Percentiles rank a stretch among this genome's conserved stretches.
Conservation (phyloP, 1,140 invertebrate genomes). For the Leguminivora glycinivorella region DNA sequence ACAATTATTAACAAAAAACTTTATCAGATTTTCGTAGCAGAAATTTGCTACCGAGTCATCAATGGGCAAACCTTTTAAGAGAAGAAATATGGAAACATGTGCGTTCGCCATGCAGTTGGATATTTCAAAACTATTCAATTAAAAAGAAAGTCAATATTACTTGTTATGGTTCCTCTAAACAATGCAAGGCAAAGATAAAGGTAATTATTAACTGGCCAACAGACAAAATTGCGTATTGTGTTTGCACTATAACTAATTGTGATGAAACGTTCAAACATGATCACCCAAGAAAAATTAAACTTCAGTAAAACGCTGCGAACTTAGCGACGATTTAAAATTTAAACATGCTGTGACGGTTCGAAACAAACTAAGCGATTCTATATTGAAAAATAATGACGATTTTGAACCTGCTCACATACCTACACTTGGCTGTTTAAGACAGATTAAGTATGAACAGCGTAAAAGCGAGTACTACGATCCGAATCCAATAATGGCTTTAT, state of each 20-base stretch:
- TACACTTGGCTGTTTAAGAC: background rate
- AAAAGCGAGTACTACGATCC: background rate
- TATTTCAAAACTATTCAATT: background rate
- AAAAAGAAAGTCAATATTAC: background rate
- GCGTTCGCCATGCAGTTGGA: background rate
- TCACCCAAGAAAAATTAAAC: background rate
- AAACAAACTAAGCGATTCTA: background rate
- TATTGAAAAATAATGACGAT: background rate
- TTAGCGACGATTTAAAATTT: background rate
- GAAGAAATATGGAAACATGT: conserved; percentile 2
- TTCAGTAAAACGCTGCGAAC: background rate
- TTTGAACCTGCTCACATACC: background rate
- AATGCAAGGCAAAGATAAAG: background rate
- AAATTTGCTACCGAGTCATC: background rate
- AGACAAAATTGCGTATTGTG: background rate
- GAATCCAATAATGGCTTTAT: background rate
- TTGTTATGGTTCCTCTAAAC: background rate
- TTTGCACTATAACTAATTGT: background rate
- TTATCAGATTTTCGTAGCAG: conserved; percentile 6
- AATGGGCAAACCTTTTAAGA: background rate
- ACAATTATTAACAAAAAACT: too few relatives aligned
- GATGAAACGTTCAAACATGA: background rate
- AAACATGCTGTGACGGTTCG: background rate
- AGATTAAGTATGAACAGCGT: background rate
- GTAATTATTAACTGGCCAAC: background rate